Evolutionary conservation across 2,888 invertebrate genomes (phyloP), one percentile per base, ranked within the genome.

Genomic region (Phlogophora meticulosa): DNA sequence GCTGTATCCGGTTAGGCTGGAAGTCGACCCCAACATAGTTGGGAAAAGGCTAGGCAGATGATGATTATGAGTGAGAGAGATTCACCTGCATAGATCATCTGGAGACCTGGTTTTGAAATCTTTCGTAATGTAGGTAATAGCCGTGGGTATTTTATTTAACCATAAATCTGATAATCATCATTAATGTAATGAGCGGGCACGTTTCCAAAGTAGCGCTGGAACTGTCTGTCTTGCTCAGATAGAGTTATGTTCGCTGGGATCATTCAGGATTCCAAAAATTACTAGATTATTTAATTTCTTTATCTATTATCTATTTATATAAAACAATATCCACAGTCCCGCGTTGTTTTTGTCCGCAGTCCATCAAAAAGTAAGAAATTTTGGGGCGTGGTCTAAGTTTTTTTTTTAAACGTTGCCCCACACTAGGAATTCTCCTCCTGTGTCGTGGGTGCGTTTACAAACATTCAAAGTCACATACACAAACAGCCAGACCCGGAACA

Each of bases 351-450:
- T 53, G 9, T 10, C 3, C 17, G 22, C 3, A 32, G n/a, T 20
- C 17, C 13, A 40, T 5, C 24, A 20, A 68, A 38, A 5, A 49
- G 13, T 24, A n/a, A n/a, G n/a, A 24, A 11, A 32, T 17, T 17
- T 45, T 42, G 7, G 49, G 57, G 69, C 13, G 76, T 56, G 70
- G 43, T 52, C 4, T 17, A 69, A 51, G 45, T 45, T 68, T 51
- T 55, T 55, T 55, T n/a, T n/a, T n/a, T n/a, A n/a, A n/a, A n/a
- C n/a, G n/a, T n/a, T n/a, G n/a, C n/a, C n/a, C n/a, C n/a, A n/a
- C n/a, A n/a, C n/a, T n/a, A n/a, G n/a, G n/a, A n/a, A n/a, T n/a
- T n/a, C n/a, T n/a, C n/a, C n/a, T n/a, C n/a, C n/a, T n/a, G n/a
- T n/a, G n/a, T n/a, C n/a, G n/a, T n/a, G n/a, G n/a, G n/a, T n/a